These are phyloP conservation scores for Bombus breviceps DNA, from an alignment of 1,140 invertebrate species.

Conservation along the genomic window DNA sequence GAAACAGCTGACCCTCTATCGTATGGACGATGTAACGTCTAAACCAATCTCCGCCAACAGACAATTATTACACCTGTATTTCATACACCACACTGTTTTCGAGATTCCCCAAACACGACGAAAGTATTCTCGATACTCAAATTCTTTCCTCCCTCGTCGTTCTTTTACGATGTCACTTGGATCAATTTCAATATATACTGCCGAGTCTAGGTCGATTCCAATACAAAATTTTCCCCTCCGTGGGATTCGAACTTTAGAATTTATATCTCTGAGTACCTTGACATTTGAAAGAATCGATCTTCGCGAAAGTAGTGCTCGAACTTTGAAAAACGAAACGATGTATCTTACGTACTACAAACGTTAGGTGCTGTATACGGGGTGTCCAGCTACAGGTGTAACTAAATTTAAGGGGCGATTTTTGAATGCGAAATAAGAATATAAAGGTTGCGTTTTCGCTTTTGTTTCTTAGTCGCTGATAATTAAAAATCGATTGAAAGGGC, in stretches of 20 bases:
- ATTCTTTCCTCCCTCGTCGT: neutral
- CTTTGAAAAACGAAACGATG: neutral
- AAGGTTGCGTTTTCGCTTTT: no score
- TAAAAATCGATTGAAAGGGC: no score
- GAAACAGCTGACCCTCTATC: constrained; percentile 73
- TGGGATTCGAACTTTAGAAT: neutral
- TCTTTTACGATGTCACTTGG: neutral
- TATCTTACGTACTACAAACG: no score
- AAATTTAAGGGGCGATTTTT: no score
- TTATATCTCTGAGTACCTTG: neutral
- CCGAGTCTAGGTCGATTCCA: neutral
- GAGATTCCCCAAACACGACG: neutral
- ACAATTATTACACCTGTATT: constrained; percentile 73
- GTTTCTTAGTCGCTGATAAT: no score
- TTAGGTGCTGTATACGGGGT: no score
- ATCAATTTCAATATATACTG: neutral
- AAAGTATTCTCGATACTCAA: constrained; percentile 40
- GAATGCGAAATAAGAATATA: no score
- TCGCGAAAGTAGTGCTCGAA: neutral
- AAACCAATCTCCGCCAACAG: constrained; percentile 72
- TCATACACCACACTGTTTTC: constrained; percentile 42
- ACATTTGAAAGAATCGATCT: neutral
- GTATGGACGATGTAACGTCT: constrained; percentile 64
- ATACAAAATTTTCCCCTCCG: neutral
- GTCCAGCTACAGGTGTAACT: no score